These are phyloP conservation scores for Clivina fossor DNA, from an alignment of 2,888 invertebrate species.

Conservation along the genomic window DNA sequence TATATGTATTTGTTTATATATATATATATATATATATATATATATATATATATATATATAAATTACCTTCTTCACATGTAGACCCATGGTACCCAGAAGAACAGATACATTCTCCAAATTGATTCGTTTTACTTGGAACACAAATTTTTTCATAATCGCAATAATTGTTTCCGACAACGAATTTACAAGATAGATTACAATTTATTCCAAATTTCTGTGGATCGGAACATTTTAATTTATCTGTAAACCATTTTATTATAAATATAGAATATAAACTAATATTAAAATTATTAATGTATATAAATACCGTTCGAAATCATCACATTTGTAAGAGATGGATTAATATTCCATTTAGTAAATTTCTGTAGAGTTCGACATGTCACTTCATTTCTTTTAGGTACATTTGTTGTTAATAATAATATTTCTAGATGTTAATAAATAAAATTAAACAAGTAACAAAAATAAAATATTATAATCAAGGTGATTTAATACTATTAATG, in stretches of 20 bases:
- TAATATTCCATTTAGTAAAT: too few species aligned
- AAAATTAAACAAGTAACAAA: background rate
- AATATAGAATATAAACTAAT: too few species aligned
- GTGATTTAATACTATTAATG: too few species aligned
- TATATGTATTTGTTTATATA: background rate
- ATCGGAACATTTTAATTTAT: background rate
- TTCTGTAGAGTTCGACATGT: too few species aligned
- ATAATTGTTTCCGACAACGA: background rate
- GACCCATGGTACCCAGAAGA: background rate
- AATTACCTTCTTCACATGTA: background rate
- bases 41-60: slow-evolving; percentile 1
- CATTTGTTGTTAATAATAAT: too few species aligned
- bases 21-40: background rate
- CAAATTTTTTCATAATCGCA: background rate
- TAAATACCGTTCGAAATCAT: too few species aligned
- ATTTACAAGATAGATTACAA: slow-evolving; percentile 4
- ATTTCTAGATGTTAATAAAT: background rate
- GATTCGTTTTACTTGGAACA: background rate
- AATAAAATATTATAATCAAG: background rate
- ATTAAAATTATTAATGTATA: too few species aligned
- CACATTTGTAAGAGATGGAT: too few species aligned
- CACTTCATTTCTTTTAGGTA: too few species aligned
- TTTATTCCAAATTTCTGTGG: background rate
- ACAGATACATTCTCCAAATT: background rate
- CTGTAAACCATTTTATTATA: background rate